Conservation (phyloP, 2,797 vertebrate genomes). For the Hipposideros larvatus region DNA sequence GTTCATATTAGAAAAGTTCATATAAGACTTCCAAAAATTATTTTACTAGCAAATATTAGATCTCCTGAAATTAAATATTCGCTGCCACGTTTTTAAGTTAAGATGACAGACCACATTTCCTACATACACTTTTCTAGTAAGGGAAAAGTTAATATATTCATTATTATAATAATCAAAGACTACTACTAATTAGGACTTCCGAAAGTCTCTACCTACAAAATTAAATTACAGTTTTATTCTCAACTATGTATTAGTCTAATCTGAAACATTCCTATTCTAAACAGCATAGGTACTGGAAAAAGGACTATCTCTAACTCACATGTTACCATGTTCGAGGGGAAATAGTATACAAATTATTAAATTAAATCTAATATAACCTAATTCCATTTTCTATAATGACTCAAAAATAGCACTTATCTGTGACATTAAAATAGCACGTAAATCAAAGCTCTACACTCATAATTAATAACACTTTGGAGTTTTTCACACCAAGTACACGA, state of each 20-base stretch:
- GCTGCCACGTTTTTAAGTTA: constrained; percentile 2
- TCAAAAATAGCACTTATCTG: constrained; percentile 13
- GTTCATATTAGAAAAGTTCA: neutral
- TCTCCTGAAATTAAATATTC: constrained; percentile 38
- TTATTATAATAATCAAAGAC: neutral
- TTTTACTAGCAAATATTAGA: constrained; percentile 37
- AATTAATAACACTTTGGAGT: neutral
- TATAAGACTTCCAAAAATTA: neutral
- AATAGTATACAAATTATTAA: neutral
- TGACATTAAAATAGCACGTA: neutral
- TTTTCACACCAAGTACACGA: constrained; percentile 24
- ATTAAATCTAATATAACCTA: neutral
- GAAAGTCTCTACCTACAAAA: constrained; percentile 24
- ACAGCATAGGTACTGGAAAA: neutral
- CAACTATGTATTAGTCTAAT: neutral
- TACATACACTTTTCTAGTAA: neutral
- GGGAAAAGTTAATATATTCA: neutral
- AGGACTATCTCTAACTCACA: neutral
- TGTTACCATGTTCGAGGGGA: neutral
- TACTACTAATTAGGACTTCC: neutral
- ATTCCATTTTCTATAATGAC: constrained; percentile 2
- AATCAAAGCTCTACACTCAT: neutral
- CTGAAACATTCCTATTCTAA: constrained; percentile 25
- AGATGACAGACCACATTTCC: neutral
- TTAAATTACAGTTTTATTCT: constrained; percentile 34